phyloP scores from a whole-genome alignment of 2,797 vertebrate species.

The Acanthiza pusilla region DNA sequence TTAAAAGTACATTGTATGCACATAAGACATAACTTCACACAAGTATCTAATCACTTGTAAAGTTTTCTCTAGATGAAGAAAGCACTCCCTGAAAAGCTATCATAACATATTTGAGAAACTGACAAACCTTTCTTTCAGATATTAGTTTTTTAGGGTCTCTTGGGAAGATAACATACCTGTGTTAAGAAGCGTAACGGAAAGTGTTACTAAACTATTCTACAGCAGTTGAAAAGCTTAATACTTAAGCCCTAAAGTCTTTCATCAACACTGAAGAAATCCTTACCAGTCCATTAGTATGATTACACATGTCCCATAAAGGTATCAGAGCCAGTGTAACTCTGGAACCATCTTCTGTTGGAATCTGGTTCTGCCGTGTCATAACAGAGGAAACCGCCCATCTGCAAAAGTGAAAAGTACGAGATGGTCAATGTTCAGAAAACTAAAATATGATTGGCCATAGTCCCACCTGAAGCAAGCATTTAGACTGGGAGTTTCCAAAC shows the following conservation, averaged over 20 bases:
- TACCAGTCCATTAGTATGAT: constrained; percentile 97
- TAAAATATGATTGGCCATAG: background rate
- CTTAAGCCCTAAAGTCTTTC: background rate
- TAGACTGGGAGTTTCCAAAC: background rate
- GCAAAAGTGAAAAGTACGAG: background rate
- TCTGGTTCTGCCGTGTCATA: constrained; percentile 98
- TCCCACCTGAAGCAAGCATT: background rate
- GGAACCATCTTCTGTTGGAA: constrained; percentile 95
- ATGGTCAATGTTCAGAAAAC: background rate
- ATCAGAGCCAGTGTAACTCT: constrained; percentile 94
- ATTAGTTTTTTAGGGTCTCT: background rate
- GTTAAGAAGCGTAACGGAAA: background rate
- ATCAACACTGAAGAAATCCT: constrained; percentile 34
- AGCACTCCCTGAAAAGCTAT: background rate
- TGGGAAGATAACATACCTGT: background rate
- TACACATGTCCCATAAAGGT: constrained; percentile 99
- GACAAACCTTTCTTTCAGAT: background rate
- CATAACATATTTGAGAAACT: background rate
- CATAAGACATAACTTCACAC: background rate
- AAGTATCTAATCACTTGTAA: background rate
- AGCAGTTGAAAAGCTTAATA: background rate
- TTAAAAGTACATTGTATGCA: background rate
- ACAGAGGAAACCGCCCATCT: constrained; percentile 98
- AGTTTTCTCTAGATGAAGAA: background rate
- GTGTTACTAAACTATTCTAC: background rate